These are phyloP conservation scores for Fopius arisanus DNA, from an alignment of 1,140 invertebrate species.

Conservation along the genomic window DNA sequence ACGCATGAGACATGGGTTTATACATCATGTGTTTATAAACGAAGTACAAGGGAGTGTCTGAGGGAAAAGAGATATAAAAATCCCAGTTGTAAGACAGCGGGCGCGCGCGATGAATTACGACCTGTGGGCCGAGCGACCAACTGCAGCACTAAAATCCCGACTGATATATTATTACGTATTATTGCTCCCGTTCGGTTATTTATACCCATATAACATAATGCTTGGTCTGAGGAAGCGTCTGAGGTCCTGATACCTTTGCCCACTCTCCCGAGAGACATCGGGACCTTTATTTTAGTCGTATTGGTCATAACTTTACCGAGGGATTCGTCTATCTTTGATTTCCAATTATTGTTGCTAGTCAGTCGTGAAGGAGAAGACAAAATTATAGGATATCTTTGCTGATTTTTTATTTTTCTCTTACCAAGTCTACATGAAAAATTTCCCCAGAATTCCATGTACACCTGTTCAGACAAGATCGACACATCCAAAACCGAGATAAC, in stretches of 20 bases:
- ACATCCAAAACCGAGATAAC: too few relatives aligned
- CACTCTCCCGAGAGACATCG: constrained; percentile 51
- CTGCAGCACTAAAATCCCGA: constrained; percentile 65
- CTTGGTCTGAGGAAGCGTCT: constrained; percentile 49
- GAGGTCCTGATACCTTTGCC: constrained; percentile 27
- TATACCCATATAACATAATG: constrained; percentile 66
- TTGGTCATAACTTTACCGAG: constrained; percentile 63
- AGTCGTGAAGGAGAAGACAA: too few relatives aligned
- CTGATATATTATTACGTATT: constrained; percentile 68
- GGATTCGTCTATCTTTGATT: constrained; percentile 34
- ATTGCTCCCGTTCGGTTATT: constrained; percentile 66
- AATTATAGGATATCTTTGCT: too few relatives aligned
- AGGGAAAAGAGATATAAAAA: background rate
- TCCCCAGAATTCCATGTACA: too few relatives aligned
- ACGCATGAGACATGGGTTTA: background rate
- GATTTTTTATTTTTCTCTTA: too few relatives aligned
- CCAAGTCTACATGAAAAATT: too few relatives aligned
- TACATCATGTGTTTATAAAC: constrained; percentile 3
- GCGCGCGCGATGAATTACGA: constrained; percentile 64
- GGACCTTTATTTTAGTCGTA: constrained; percentile 59
- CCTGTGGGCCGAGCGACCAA: constrained; percentile 58
- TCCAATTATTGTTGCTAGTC: background rate
- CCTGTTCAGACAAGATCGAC: background rate
- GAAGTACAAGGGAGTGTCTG: background rate
- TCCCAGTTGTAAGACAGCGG: constrained; percentile 35